Base-by-base conservation (phyloP, 2,888 invertebrate species). In the Octonoba sinensis region DNA sequence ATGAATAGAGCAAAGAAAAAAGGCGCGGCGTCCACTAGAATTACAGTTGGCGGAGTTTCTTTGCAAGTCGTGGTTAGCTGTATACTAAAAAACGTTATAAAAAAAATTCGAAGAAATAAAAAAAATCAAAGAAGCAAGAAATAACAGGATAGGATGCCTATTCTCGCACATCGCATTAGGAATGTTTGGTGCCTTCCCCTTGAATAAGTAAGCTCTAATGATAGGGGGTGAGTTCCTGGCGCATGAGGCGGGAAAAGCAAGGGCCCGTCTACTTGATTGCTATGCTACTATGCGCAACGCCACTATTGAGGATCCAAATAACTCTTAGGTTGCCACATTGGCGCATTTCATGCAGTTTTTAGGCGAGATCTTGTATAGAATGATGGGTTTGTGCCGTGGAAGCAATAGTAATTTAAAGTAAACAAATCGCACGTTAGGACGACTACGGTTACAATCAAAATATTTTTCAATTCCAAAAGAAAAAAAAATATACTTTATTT, bases 161-260 rank as follows among this genome's bases (percentile, higher is more conserved):
- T 82, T 76, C 72, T 75, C 46, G 76, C 82, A 70, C 75, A 76
- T 66, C 76, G 71, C 82, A 82, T 76, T 76, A 82, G 76, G 82
- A 82, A 82, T 82, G 76, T 76, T 82, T 66, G 75, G 76, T 62
- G 66, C 82, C 82, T 82, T 82, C 76, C 82, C 72, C 82, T 72
- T 76, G 82, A 72, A 82, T 82, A 82, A 82, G 69, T 66, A 76
- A 82, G 72, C 49, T 59, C 64, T 76, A 82, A 76, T 76, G 76
- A 76, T 76, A 76, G 82, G 82, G 82, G 76, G 75, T 76, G 72
- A 59, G 60, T 62, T 62, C 18, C 22, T 51, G 47, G 54, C n/a
- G 54, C 49, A 59, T 60, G 20, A 65, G 59, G 74, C 69, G 56
- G 75, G 82, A 54, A 82, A 66, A 36, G 47, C 49, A 59, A 57